Evolutionary conservation across 2,113 vertebrate species (phyloP), one percentile per base, ranked within the genome.

Genomic region (Pandion haliaetus): DNA sequence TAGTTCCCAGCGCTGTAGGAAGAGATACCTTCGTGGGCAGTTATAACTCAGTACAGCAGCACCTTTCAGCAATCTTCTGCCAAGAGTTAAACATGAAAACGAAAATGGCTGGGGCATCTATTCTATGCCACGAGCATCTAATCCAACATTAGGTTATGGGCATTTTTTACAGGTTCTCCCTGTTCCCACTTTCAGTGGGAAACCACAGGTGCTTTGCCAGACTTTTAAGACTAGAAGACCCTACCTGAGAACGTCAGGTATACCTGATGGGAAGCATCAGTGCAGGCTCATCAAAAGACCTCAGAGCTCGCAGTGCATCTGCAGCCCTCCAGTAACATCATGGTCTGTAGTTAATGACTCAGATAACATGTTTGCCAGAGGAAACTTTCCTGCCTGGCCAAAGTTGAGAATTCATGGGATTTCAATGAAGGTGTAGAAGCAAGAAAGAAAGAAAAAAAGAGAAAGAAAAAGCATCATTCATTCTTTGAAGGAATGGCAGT

Each of bases 281-380:
- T 11, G 6, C 20, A 90, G 25, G 65, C 14, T 71, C 55, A 84
- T 25, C 70, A 54, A 62, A 69, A 76, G 19, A 49, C 5, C 55
- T 85, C 40, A 72, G 21, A 67, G 19, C 12, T 52, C 0, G 0
- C 17, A 81, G 19, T 1, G 3, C 38, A 85, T 21, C 45, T 67
- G 20, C 24, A 79, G 36, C n/a, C 36, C 19, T 45, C 23, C 38
- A 50, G 23, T 42, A 45, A 81, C 9, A 8, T 23, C 38, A 66
- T 1, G 1, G 8, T 67, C 32, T 71, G 10, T 17, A 82, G 25
- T 34, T 58, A 71, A 54, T 11, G 38, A 74, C 42, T 72, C 10
- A 21, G 31, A 17, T 82, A 28, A 78, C 14, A 71, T 7, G 5
- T 70, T 66, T 61, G 15, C 26, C 65, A 78, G 31, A 70, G 45